Evolutionary conservation across 2,797 vertebrate species (phyloP).

Genomic region (Eurystomus glaucurus): DNA sequence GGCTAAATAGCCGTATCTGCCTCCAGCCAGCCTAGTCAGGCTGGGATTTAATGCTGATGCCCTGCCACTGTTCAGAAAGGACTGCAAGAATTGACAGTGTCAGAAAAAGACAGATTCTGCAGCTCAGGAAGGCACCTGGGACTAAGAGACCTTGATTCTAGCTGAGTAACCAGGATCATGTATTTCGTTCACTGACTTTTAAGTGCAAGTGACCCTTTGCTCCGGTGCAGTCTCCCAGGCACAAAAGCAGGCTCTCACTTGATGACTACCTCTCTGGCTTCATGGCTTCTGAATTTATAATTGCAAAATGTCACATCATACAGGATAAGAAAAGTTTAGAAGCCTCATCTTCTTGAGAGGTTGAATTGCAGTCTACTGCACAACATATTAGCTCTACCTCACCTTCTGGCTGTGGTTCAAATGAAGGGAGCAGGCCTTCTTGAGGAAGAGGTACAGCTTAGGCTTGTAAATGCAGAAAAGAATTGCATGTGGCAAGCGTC

Average conservation of each 20-base stretch:
- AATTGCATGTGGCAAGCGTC: neutral
- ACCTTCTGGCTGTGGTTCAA: neutral
- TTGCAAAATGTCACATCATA: neutral
- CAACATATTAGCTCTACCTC: neutral
- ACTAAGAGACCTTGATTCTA: neutral
- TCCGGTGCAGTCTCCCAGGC: neutral
- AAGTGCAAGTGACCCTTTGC: neutral
- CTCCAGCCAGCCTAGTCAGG: neutral
- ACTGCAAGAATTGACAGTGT: neutral
- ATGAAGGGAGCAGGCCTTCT: neutral
- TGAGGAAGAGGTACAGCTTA: neutral
- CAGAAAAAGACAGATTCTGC: neutral
- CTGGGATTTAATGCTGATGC: accelerated
- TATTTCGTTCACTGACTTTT: neutral
- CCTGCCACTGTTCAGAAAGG: neutral
- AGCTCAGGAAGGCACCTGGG: neutral
- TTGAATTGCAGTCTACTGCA: neutral
- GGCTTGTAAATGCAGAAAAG: neutral
- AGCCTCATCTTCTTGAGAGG: neutral
- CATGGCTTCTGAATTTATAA: neutral
- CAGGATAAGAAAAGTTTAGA: neutral
- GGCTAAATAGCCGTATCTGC: neutral
- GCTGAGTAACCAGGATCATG: neutral
- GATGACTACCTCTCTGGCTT: neutral
- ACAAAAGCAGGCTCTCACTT: neutral